phyloP scores from a whole-genome alignment of 2,888 invertebrate genomes.

The Epiblema foenella region DNA sequence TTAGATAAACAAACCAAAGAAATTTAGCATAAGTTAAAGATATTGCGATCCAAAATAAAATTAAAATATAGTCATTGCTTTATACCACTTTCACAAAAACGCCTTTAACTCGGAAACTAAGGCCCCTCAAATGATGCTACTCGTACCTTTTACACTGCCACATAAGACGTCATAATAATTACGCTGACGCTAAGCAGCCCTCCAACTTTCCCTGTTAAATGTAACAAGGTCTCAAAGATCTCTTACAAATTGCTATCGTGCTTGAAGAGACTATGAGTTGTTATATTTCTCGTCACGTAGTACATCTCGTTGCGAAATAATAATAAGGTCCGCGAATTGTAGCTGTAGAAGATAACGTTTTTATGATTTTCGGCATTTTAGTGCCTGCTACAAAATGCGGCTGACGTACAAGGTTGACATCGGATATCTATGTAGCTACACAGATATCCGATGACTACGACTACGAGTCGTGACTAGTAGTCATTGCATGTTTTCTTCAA shows the following conservation, averaged over 20 bases:
- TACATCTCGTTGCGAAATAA: constrained; percentile 42
- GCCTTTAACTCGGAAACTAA: too few relatives aligned
- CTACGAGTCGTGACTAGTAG: background rate
- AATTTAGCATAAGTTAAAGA: too few relatives aligned
- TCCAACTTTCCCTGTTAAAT: constrained; percentile 40
- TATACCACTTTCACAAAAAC: too few relatives aligned
- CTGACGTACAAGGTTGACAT: constrained; percentile 19
- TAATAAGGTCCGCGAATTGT: constrained; percentile 41
- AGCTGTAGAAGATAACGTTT: constrained; percentile 39
- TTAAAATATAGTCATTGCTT: too few relatives aligned
- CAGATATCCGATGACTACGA: too few relatives aligned
- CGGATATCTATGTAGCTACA: constrained; percentile 6
- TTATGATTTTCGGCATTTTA: constrained; percentile 38
- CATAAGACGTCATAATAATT: constrained; percentile 19
- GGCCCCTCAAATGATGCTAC: too few relatives aligned
- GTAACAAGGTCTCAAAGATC: constrained; percentile 28
- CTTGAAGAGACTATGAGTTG: constrained; percentile 30
- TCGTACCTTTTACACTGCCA: too few relatives aligned
- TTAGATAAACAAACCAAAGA: too few relatives aligned
- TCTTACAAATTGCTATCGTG: constrained; percentile 37
- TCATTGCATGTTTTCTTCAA: background rate
- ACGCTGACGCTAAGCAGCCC: constrained; percentile 7
- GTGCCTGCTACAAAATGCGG: constrained; percentile 27
- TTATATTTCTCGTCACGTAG: constrained; percentile 43
- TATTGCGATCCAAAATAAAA: too few relatives aligned